Evolutionary conservation across 2,797 vertebrate genomes (phyloP), one percentile per base, ranked within the genome.

Genomic region (Rousettus madagascariensis): DNA sequence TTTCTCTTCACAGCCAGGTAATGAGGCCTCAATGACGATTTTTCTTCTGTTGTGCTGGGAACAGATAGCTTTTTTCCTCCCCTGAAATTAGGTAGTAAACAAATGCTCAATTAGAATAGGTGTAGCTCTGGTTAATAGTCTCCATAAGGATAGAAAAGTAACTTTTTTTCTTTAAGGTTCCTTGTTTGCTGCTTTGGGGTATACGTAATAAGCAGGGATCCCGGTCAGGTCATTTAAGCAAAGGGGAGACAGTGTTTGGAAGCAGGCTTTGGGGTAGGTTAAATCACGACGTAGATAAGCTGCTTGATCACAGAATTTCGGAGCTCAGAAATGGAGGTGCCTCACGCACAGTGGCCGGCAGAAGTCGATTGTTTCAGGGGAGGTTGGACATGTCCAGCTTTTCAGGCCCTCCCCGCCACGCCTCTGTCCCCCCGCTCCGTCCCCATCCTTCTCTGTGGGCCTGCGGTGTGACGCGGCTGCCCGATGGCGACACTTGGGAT

Each of bases 211-310:
- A 95, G 86, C 91, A 92, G 93, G 91, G 95, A 63, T 78, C 55
- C 75, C 57, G 72, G 94, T 90, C 94, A 96, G 96, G 94, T 92
- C 97, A 95, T 71, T 90, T 95, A 92, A 92, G 93, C 96, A 87
- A 80, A 95, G 75, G 90, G 92, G 59, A 68, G 66, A 72, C 71
- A 93, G 20, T 93, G 6, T 95, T 94, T 90, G 93, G 94, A 96
- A 95, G 93, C 90, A 94, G 94, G 65, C 95, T 94, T 71, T 90
- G n/a, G 85, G 93, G 80, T 92, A 77, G 95, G 91, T 78, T 95
- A 88, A 72, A 94, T 68, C 61, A 36, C 33, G 71, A 22, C 28
- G 22, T 72, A 83, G 95, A 88, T 91, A 53, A 94, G 68, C 63
- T 79, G 4, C 38, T 78, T 4, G 3, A 12, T 80, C 10, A 6